A percentile compares a stretch with the other conserved stretches of the same genome.
These are phyloP conservation scores for Stenopsyche tienmushanensis DNA, from an alignment of 1,140 invertebrate genomes.

Conservation along the genomic window DNA sequence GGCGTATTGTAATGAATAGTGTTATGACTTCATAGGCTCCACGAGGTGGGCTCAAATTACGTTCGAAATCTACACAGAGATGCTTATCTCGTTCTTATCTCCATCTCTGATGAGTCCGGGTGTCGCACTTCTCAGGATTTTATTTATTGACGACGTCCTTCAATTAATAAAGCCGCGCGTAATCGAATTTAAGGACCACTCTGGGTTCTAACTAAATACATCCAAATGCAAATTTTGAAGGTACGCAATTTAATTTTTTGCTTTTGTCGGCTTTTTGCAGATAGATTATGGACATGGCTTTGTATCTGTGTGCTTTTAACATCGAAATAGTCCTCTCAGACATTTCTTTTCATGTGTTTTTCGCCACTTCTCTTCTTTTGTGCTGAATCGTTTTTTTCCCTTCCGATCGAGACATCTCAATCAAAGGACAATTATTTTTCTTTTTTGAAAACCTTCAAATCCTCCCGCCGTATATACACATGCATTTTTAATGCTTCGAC, in stretches of 20 bases:
- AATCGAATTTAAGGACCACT: too few relatives aligned
- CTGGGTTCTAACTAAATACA: too few relatives aligned
- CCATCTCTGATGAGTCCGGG: too few relatives aligned
- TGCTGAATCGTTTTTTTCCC: conserved; percentile 22
- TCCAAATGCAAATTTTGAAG: too few relatives aligned
- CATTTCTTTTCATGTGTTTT: conserved; percentile 19
- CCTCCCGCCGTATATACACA: conserved; percentile 24
- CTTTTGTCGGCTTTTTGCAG: too few relatives aligned
- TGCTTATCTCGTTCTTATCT: neutral
- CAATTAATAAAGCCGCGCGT: too few relatives aligned
- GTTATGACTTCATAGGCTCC: conserved; percentile 26
- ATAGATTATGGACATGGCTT: too few relatives aligned
- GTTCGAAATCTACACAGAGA: neutral
- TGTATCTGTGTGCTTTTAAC: too few relatives aligned
- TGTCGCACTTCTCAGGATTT: too few relatives aligned
- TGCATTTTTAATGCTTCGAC: conserved; percentile 28
- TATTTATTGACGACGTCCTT: too few relatives aligned
- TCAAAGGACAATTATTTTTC: conserved; percentile 40
- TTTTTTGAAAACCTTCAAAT: conserved; percentile 30
- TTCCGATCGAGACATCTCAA: conserved; percentile 18
- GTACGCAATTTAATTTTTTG: too few relatives aligned
- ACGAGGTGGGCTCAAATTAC: conserved; percentile 23
- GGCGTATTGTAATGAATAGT: conserved; percentile 27
- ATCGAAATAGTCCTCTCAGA: too few relatives aligned
- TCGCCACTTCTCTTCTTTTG: conserved; percentile 14